Percentiles rank a stretch among this genome's conserved stretches.
Conservation (phyloP, 2,797 vertebrate genomes). For the Knipowitschia caucasica region DNA sequence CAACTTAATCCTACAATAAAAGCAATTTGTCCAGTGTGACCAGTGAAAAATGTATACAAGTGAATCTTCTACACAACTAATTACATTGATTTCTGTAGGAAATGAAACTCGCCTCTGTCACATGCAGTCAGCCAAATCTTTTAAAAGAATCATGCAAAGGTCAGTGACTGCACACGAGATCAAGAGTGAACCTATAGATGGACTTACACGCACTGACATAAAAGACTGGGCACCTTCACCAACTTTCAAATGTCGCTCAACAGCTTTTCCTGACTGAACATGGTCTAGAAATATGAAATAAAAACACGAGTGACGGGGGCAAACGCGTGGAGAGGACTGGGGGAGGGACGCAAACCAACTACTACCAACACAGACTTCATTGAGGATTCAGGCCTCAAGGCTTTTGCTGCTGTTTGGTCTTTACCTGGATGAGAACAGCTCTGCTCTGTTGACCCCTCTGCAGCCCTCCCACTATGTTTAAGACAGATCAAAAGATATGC, state of each 20-base stretch:
- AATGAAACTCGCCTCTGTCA: constrained; percentile 7
- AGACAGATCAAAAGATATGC: constrained; percentile 27
- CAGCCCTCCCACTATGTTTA: constrained; percentile 16
- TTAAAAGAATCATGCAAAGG: constrained; percentile 8
- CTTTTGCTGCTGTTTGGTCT: constrained; percentile 17
- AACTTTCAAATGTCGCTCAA: constrained; percentile 13
- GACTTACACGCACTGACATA: background rate
- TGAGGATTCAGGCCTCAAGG: constrained; percentile 30
- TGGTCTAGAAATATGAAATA: constrained; percentile 46
- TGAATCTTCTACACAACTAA: background rate
- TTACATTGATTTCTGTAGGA: background rate
- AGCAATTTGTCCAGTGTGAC: background rate
- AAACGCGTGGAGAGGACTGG: background rate
- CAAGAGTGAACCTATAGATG: background rate
- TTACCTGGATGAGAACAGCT: constrained; percentile 61
- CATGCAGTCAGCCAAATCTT: constrained; percentile 1
- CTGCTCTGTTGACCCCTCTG: constrained; percentile 51
- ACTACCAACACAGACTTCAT: constrained; percentile 61
- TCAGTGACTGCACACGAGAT: background rate
- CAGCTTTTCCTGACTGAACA: constrained; percentile 36
- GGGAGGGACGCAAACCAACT: constrained; percentile 31
- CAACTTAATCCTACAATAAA: background rate
- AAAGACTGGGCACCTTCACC: background rate
- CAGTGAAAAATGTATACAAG: background rate
- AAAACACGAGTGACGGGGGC: constrained; percentile 42